These are phyloP conservation scores for Misgurnus anguillicaudatus DNA, from an alignment of 2,113 vertebrate genomes.

Conservation along the genomic window DNA sequence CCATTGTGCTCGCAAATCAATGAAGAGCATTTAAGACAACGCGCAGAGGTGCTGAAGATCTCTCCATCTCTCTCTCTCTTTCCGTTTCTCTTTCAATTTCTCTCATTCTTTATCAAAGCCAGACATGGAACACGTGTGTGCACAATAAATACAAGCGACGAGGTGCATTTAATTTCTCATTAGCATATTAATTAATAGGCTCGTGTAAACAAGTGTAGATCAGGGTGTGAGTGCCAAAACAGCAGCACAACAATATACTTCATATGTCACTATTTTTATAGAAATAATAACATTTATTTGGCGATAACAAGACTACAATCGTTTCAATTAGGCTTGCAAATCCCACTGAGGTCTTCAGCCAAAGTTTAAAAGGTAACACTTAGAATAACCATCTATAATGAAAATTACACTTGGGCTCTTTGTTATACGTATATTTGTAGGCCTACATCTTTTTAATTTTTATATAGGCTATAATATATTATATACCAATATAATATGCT, in stretches of 20 bases:
- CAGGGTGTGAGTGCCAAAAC: constrained; percentile 1
- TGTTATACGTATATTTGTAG: too few species aligned
- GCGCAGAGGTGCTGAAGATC: neutral
- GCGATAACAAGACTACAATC: neutral
- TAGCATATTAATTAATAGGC: constrained; percentile 32
- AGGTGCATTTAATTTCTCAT: constrained; percentile 19
- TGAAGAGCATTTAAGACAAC: neutral
- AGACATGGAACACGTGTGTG: constrained; percentile 24
- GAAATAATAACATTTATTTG: neutral
- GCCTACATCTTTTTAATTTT: too few species aligned
- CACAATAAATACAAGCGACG: constrained; percentile 19
- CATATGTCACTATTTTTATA: neutral
- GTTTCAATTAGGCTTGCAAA: neutral
- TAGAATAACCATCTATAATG: neutral
- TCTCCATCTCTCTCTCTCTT: neutral
- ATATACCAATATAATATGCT: too few species aligned
- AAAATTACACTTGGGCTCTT: too few species aligned
- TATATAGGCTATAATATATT: too few species aligned
- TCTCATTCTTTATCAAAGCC: constrained; percentile 1
- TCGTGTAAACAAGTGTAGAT: neutral
- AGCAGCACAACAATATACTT: neutral
- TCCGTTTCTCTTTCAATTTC: neutral
- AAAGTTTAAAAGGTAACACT: neutral
- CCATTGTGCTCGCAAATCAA: constrained; percentile 39
- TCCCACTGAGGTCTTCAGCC: too few species aligned